Conservation (phyloP, 1,140 invertebrate genomes). For the Melitaea cinxia region DNA sequence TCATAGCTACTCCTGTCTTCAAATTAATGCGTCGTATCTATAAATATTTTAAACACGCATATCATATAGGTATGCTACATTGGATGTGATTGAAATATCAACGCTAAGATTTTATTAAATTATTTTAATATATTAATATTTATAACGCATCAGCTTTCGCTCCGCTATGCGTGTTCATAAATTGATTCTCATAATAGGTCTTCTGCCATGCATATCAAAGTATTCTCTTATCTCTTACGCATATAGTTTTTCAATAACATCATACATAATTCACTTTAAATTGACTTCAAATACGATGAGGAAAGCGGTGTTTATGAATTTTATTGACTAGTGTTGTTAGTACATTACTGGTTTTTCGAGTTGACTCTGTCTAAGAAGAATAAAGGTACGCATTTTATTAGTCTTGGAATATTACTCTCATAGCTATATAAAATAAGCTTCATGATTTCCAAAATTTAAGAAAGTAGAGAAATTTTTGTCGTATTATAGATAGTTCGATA, state of each 20-base stretch:
- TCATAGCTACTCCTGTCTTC: neutral
- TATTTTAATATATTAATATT: constrained; percentile 32
- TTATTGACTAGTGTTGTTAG: constrained; percentile 19
- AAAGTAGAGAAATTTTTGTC: too few species aligned
- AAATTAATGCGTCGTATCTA: neutral
- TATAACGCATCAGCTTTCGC: constrained; percentile 34
- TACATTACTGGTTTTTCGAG: constrained; percentile 19
- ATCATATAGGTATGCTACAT: neutral
- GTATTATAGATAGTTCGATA: too few species aligned
- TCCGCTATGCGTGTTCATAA: constrained; percentile 34
- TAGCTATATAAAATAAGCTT: neutral
- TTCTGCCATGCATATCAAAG: constrained; percentile 31
- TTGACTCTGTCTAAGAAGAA: constrained; percentile 20
- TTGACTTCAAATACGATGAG: constrained; percentile 28
- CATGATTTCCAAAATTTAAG: too few species aligned
- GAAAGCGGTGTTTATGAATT: constrained; percentile 35
- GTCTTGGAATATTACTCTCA: neutral
- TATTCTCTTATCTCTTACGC: constrained; percentile 34
- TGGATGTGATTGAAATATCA: constrained; percentile 25
- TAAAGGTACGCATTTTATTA: neutral
- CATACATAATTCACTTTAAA: constrained; percentile 35
- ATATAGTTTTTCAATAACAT: constrained; percentile 34
- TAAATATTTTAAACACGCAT: constrained; percentile 6
- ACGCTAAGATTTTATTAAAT: constrained; percentile 20
- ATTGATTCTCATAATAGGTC: constrained; percentile 36